Conservation (phyloP, 2,888 invertebrate genomes). For the Agapetus fuscipes region DNA sequence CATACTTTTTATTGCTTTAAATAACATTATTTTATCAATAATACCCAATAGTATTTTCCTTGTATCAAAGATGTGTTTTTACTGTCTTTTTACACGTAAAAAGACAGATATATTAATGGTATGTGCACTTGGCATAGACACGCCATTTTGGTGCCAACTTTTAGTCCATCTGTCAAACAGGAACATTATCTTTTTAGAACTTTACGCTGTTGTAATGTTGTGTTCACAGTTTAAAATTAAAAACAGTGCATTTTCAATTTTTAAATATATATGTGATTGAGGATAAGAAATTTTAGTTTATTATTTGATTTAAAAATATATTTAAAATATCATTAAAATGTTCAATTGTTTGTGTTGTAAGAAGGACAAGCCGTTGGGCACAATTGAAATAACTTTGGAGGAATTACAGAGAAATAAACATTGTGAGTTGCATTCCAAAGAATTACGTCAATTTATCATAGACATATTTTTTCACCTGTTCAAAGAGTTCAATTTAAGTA, state of each 20-base stretch:
- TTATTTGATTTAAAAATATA: too few relatives aligned
- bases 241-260: background rate
- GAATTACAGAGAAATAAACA: slow-evolving; percentile 14
- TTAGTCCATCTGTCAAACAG: slow-evolving; percentile 1
- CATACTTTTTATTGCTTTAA: too few relatives aligned
- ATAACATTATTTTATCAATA: too few relatives aligned
- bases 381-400: slow-evolving; percentile 16
- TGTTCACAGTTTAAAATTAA: background rate
- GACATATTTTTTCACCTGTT: too few relatives aligned
- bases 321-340: background rate
- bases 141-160: slow-evolving; percentile 1
- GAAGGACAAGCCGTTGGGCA: slow-evolving; percentile 12
- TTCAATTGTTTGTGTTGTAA: slow-evolving; percentile 12
- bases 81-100: too few relatives aligned
- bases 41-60: too few relatives aligned
- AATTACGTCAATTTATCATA: too few relatives aligned
- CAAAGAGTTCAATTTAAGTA: too few relatives aligned
- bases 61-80: too few relatives aligned
- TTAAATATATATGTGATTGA: background rate
- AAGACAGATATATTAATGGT: too few relatives aligned
- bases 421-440: too few relatives aligned
- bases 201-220: background rate
- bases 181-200: background rate
- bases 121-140: slow-evolving; percentile 3
- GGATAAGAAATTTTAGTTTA: too few relatives aligned